Conservation (phyloP, 1,140 invertebrate species). For the Polypedilum vanderplanki region DNA sequence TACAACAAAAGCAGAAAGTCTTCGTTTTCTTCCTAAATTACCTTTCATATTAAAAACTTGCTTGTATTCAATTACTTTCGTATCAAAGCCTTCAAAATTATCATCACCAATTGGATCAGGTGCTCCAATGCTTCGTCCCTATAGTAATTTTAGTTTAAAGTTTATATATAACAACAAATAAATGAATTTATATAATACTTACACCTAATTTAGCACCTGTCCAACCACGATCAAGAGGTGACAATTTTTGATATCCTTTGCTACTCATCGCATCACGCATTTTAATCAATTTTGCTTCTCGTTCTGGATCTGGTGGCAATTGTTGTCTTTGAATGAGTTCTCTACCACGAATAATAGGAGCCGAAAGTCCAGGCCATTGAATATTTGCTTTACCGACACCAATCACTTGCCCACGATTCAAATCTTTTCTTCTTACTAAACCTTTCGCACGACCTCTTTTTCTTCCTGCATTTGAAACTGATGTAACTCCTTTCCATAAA, state of each 20-base stretch:
- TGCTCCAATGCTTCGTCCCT: conserved; percentile 76
- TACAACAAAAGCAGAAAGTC: conserved; percentile 48
- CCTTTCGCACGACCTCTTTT: conserved; percentile 90
- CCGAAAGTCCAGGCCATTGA: conserved; percentile 86
- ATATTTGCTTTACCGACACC: conserved; percentile 80
- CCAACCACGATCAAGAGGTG: conserved; percentile 84
- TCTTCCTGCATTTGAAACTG: conserved; percentile 91
- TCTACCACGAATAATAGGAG: conserved; percentile 69
- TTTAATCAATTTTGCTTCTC: conserved; percentile 60
- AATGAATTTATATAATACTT: no score
- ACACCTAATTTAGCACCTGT: conserved; percentile 58
- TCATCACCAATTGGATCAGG: conserved; percentile 79
- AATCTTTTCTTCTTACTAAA: conserved; percentile 67
- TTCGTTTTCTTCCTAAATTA: conserved; percentile 63
- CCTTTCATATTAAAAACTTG: conserved; percentile 77
- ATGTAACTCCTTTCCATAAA: conserved; percentile 90
- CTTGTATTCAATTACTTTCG: conserved; percentile 75
- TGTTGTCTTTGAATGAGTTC: conserved; percentile 63
- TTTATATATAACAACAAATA: no score
- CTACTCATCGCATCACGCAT: conserved; percentile 63
- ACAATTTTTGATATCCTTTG: conserved; percentile 54
- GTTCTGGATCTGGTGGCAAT: conserved; percentile 63
- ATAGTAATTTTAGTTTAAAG: no score
- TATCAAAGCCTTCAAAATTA: conserved; percentile 80
- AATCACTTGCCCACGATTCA: conserved; percentile 86